Base-by-base conservation (phyloP, 2,888 invertebrate species). In the Cheilosia soror region DNA sequence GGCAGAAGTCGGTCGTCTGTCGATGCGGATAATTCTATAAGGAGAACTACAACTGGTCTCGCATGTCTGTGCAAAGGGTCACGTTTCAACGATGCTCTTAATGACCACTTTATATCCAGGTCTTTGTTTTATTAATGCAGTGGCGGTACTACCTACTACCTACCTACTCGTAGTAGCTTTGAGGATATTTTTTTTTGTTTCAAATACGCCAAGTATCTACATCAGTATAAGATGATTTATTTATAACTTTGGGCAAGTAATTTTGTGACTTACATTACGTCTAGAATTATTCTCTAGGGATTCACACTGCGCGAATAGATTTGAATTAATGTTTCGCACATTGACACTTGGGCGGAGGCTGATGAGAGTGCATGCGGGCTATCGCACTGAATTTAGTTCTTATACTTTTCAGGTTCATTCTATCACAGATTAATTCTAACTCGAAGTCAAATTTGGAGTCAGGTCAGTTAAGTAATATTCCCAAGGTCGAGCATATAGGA, bases 1-100 rank as follows among this genome's bases (percentile, higher is more conserved):
- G 66, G 37, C 55, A 6, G 5, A 2, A 5, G 47, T 4, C 47
- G 15, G 44, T 44, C 15, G 44, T 44, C 44, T 55, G 25, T 29
- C 29, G 33, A 11, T 49, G 29, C 42, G 68, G 25, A 55, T 31
- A 9, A 31, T 57, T 4, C 57, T 33, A 9, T 25, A 33, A 20
- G 15, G 20, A 15, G 20, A 47, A 47, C 47, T 47, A 20, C 15
- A 69, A 57, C 55, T 57, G 44, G 47, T 57, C 47, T 25, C 33
- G 57, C 69, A 57, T 47, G 57, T 69, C 44, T 57, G 44, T 69
- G 69, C 69, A 69, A 47, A 31, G 44, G 47, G 47, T 57, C 49
- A 69, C 44, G 47, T 69, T 57, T 31, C 31, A 57, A 47, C 69
- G 69, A 57, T 69, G 69, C 57, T 69, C 69, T 69, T 69, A 69